phyloP scores from a whole-genome alignment of 2,797 vertebrate genomes.

The Pygocentrus nattereri region DNA sequence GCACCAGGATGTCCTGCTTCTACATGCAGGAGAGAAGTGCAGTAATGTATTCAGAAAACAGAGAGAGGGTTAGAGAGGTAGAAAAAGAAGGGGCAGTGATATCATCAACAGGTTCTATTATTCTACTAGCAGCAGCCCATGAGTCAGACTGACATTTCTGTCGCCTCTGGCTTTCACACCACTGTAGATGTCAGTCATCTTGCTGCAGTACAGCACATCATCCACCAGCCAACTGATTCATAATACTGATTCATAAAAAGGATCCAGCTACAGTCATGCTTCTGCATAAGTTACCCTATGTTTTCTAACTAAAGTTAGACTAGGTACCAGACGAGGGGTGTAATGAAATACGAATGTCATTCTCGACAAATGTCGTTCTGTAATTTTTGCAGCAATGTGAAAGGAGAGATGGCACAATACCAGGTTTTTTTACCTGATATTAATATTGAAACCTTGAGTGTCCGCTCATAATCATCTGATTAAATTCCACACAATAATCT shows the following conservation, averaged over 20 bases:
- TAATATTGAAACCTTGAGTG: no score
- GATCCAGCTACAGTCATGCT: conserved; percentile 6
- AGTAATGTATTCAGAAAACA: not conserved
- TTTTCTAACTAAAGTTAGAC: not conserved
- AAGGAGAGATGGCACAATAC: no score
- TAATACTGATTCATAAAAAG: not conserved
- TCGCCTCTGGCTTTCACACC: conserved; percentile 41
- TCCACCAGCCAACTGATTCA: conserved; percentile 14
- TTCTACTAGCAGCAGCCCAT: conserved; percentile 6
- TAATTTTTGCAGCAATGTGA: not conserved
- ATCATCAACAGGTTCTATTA: conserved; percentile 41
- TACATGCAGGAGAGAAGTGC: no score
- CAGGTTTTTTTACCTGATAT: no score
- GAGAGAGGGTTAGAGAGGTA: conserved; percentile 5
- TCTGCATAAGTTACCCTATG: not conserved
- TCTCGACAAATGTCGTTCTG: not conserved
- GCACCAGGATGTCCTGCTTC: not conserved
- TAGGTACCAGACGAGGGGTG: not conserved
- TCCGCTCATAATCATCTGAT: no score
- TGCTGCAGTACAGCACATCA: not conserved
- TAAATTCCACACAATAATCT: no score
- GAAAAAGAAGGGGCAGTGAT: conserved; percentile 21
- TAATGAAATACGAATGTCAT: not conserved
- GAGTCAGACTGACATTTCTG: conserved; percentile 33
- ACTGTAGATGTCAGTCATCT: conserved; percentile 44